These are phyloP conservation scores for Xenopus borealis DNA, from an alignment of 2,113 vertebrate species.

Conservation along the genomic window DNA sequence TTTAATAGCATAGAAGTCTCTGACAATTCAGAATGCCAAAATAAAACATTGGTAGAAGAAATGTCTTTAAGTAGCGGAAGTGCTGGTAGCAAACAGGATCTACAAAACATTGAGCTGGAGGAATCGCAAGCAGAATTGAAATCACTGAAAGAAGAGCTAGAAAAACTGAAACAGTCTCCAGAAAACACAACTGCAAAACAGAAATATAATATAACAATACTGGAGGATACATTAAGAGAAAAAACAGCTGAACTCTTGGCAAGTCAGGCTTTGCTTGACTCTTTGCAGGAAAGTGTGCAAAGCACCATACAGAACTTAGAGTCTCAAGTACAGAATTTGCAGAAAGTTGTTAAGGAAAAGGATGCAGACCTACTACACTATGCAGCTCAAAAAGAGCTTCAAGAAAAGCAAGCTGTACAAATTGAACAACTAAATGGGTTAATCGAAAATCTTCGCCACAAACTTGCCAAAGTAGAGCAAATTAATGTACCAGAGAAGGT, in stretches of 20 bases:
- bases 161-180: constrained; percentile 61
- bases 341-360: constrained; percentile 65
- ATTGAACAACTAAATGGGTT: constrained; percentile 84
- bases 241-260: constrained; percentile 60
- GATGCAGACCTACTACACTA: constrained; percentile 69
- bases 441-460: constrained; percentile 63
- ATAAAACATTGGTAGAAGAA: constrained; percentile 46
- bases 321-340: constrained; percentile 65
- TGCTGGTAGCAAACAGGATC: constrained; percentile 46
- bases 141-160: constrained; percentile 67
- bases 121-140: constrained; percentile 66
- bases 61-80: constrained; percentile 42
- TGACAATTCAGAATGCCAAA: constrained; percentile 45
- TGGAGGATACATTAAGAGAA: constrained; percentile 58
- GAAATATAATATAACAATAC: constrained; percentile 10
- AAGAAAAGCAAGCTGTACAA: constrained; percentile 70
- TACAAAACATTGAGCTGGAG: background rate
- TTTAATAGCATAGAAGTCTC: constrained; percentile 63
- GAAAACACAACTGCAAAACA: constrained; percentile 33
- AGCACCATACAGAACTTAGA: constrained; percentile 58
- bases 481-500: constrained; percentile 73
- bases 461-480: constrained; percentile 73
- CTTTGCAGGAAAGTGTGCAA: constrained; percentile 65
- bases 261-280: constrained; percentile 60
- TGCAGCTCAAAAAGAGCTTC: constrained; percentile 61